These are phyloP conservation scores for Perca fluviatilis DNA, from an alignment of 2,113 vertebrate genomes.

Conservation along the genomic window DNA sequence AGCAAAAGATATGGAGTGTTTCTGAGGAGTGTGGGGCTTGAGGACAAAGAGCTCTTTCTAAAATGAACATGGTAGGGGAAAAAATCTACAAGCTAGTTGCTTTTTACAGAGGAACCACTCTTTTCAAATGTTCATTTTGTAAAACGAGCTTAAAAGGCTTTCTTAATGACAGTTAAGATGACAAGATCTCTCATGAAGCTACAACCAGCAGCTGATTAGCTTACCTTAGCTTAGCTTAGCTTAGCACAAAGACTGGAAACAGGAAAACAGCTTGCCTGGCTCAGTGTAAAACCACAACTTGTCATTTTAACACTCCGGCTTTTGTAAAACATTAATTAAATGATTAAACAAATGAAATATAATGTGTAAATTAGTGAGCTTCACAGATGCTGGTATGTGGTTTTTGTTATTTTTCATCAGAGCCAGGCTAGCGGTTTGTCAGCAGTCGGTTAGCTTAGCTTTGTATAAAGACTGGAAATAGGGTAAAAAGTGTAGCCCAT, in stretches of 20 bases:
- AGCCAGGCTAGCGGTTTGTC: not conserved
- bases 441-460: not conserved
- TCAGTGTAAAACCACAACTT: not conserved
- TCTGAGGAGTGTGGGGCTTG: slow-evolving; percentile 46
- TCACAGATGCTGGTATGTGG: slow-evolving; percentile 8
- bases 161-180: not conserved
- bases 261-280: not conserved
- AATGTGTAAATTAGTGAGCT: not conserved
- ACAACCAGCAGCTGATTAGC: not conserved
- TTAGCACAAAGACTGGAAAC: slow-evolving; percentile 6
- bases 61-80: not conserved
- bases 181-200: not conserved
- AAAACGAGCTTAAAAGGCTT: not conserved
- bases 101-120: not conserved
- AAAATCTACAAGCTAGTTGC: not conserved
- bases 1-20: slow-evolving; percentile 55
- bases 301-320: not conserved
- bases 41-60: slow-evolving; percentile 16
- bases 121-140: not conserved
- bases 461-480: slow-evolving; percentile 9
- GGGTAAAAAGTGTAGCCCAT: not conserved
- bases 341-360: not conserved
- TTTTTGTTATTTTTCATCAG: not conserved
- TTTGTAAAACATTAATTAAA: too few species aligned
- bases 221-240: slow-evolving; percentile 3